Percentiles rank a stretch among this genome's conserved stretches.
These are phyloP conservation scores for Zaprionus ornatus DNA, from an alignment of 1,140 invertebrate genomes.

Conservation along the genomic window DNA sequence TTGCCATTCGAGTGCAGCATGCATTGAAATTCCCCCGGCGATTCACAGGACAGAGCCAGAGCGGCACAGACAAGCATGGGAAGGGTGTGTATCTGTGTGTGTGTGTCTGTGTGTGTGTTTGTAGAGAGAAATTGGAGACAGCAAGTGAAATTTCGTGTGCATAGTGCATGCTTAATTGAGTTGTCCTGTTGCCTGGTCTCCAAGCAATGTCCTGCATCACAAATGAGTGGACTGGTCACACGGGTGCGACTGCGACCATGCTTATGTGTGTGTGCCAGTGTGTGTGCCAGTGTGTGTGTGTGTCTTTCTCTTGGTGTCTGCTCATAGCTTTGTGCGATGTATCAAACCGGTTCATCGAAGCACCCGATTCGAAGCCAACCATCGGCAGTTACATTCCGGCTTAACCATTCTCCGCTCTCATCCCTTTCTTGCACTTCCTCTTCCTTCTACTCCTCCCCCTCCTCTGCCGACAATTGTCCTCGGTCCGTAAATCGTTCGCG, in stretches of 20 bases:
- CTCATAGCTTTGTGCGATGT: constrained; percentile 28
- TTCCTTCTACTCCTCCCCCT: not conserved
- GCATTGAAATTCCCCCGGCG: constrained; percentile 60
- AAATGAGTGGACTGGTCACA: constrained; percentile 33
- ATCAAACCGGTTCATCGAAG: constrained; percentile 66
- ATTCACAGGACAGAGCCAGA: not conserved
- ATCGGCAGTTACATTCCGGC: constrained; percentile 14
- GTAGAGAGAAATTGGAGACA: constrained; percentile 5
- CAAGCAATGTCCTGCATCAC: constrained; percentile 32
- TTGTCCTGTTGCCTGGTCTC: constrained; percentile 49
- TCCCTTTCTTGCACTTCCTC: constrained; percentile 1
- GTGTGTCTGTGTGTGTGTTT: not conserved
- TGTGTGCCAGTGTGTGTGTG: constrained; percentile 1
- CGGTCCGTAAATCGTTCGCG: constrained; percentile 57
- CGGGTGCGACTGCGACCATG: not conserved
- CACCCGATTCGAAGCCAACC: constrained; percentile 24
- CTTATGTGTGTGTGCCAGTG: not conserved
- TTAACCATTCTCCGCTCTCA: not conserved
- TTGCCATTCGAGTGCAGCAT: constrained; percentile 47
- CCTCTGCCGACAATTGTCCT: constrained; percentile 32
- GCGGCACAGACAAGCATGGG: not conserved
- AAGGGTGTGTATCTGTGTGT: not conserved
- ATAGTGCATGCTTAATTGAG: constrained; percentile 80
- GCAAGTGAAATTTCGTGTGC: constrained; percentile 69
- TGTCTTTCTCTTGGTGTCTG: not conserved